Conservation (phyloP, 2,113 vertebrate genomes). For the Leucopsar rothschildi region DNA sequence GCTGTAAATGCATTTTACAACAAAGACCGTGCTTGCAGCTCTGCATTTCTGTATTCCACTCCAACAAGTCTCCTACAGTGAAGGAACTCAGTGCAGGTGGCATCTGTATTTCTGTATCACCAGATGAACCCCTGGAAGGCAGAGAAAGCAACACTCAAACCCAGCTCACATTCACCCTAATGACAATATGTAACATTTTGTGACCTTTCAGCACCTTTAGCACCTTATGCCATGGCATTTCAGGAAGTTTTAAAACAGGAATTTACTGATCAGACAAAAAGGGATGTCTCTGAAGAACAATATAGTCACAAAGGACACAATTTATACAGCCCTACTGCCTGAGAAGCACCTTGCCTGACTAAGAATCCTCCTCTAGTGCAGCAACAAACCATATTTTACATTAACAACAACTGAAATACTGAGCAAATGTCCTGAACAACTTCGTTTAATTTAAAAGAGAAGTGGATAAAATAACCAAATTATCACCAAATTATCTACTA, state of each 20-base stretch:
- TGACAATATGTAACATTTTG: background rate
- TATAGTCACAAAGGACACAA: background rate
- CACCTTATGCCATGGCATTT: background rate
- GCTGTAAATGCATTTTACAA: background rate
- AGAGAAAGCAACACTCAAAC: background rate
- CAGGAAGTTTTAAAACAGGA: background rate
- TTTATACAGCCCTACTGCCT: background rate
- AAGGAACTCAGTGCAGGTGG: background rate
- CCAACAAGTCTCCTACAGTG: background rate
- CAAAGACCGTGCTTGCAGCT: background rate
- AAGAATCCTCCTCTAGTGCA: background rate
- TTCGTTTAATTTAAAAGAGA: background rate
- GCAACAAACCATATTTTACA: background rate
- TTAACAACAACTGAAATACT: background rate
- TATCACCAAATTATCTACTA: background rate
- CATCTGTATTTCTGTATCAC: background rate
- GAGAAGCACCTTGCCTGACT: background rate
- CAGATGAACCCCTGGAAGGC: background rate
- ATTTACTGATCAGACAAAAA: background rate
- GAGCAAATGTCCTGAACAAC: background rate
- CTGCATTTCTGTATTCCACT: background rate
- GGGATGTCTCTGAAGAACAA: background rate
- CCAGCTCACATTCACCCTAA: background rate
- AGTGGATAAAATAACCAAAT: background rate
- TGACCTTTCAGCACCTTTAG: background rate